Evolutionary conservation across 2,797 vertebrate genomes (phyloP).

Genomic region (Hemibagrus guttatus): DNA sequence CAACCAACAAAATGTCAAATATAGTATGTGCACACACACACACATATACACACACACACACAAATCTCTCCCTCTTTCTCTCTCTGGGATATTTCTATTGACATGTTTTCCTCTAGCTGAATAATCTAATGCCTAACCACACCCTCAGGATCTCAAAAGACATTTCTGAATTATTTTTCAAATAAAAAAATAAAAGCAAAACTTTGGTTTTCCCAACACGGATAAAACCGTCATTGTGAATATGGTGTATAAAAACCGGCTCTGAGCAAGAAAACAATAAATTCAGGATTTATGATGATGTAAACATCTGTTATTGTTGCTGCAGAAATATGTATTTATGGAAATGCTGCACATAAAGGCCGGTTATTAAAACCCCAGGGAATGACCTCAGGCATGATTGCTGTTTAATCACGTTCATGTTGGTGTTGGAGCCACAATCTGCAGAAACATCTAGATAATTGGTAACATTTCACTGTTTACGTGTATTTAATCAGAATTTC

Average conservation of each 20-base stretch:
- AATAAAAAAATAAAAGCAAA: background rate
- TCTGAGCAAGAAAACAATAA: background rate
- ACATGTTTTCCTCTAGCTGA: background rate
- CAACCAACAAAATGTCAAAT: slow-evolving; percentile 28
- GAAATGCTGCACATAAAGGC: background rate
- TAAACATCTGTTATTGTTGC: background rate
- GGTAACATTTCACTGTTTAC: background rate
- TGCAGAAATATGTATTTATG: background rate
- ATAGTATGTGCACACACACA: background rate
- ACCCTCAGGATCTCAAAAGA: background rate
- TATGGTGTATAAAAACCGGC: background rate
- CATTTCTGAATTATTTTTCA: background rate
- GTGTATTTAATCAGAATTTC: background rate
- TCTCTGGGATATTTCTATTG: background rate
- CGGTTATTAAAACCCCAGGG: background rate
- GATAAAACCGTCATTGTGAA: background rate
- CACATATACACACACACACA: slow-evolving; percentile 7
- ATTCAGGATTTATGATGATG: background rate
- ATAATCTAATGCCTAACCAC: background rate
- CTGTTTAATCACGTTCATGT: background rate
- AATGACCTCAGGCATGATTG: background rate
- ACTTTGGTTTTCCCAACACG: background rate
- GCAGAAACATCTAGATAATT: background rate
- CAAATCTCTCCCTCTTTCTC: background rate
- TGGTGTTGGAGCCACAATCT: background rate